A percentile compares a stretch with the other conserved stretches of the same genome.
Evolutionary conservation across 2,888 invertebrate genomes (phyloP).

Genomic region (Amiota mariae): DNA sequence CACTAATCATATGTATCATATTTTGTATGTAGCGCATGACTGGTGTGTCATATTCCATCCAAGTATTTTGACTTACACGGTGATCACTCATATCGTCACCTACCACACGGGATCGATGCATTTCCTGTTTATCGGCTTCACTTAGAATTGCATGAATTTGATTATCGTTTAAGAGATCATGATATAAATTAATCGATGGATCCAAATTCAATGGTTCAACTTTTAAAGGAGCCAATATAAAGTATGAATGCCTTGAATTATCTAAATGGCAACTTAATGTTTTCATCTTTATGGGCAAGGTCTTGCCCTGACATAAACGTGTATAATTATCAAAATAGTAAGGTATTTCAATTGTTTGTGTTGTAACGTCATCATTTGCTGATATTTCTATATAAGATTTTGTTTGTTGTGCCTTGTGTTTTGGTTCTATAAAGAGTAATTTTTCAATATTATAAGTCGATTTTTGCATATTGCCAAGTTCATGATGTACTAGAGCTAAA

Average conservation of each 20-base stretch:
- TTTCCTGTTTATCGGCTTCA: constrained; percentile 29
- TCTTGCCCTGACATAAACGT: constrained; percentile 54
- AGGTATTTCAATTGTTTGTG: background rate
- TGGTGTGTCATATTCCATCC: constrained; percentile 48
- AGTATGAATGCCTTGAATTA: constrained; percentile 76
- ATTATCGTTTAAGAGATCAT: constrained; percentile 86
- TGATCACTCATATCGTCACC: constrained; percentile 40
- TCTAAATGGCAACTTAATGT: constrained; percentile 47
- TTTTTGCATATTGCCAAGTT: constrained; percentile 47
- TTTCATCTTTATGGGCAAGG: constrained; percentile 13
- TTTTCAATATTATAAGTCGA: constrained; percentile 42
- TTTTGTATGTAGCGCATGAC: constrained; percentile 38
- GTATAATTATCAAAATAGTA: constrained; percentile 41
- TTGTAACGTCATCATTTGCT: background rate
- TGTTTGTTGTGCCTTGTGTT: constrained; percentile 37
- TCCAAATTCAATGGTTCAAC: constrained; percentile 82
- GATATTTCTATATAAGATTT: constrained; percentile 39
- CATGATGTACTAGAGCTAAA: constrained; percentile 49
- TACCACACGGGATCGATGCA: constrained; percentile 45
- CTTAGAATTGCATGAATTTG: constrained; percentile 81
- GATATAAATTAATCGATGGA: constrained; percentile 88
- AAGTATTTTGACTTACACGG: constrained; percentile 60
- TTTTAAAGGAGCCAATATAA: constrained; percentile 85
- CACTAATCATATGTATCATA: constrained; percentile 81
- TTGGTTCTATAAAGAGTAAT: constrained; percentile 39